Percentiles rank a stretch among this genome's conserved stretches.
These are phyloP conservation scores for Stichodactyla mertensii DNA, from an alignment of 64 coral and sea anemone genomes.

Conservation along the genomic window DNA sequence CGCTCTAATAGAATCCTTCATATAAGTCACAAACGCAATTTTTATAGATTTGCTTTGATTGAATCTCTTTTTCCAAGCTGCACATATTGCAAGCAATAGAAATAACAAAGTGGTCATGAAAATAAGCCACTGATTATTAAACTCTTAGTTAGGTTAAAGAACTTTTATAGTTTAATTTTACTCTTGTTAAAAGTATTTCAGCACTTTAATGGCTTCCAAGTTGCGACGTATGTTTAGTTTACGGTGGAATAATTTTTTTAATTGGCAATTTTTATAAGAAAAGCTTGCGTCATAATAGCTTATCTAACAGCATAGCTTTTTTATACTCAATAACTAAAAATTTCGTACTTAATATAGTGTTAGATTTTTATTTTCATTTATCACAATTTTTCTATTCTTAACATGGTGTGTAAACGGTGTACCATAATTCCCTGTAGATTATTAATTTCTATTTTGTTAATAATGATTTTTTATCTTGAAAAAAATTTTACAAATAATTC, in stretches of 20 bases:
- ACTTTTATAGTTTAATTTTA: not conserved
- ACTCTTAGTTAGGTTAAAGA: not conserved
- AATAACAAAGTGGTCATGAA: not conserved
- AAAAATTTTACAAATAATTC: too few relatives aligned
- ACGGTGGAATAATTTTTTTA: not conserved
- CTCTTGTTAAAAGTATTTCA: not conserved
- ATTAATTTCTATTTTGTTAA: too few relatives aligned
- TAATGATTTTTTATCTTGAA: too few relatives aligned
- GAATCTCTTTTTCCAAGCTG: not conserved
- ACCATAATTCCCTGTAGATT: too few relatives aligned
- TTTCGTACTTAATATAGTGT: too few relatives aligned
- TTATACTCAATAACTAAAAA: too few relatives aligned
- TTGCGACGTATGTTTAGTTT: not conserved
- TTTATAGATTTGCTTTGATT: not conserved
- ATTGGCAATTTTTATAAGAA: not conserved
- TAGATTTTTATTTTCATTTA: too few relatives aligned
- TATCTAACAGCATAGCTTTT: too few relatives aligned
- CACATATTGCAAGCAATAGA: not conserved
- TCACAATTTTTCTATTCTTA: too few relatives aligned
- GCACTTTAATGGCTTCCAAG: not conserved
- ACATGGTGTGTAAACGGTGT: too few relatives aligned
- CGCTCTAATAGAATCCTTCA: not conserved
- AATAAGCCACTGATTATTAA: not conserved
- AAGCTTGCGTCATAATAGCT: not conserved
- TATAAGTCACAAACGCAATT: not conserved